Evolutionary conservation across 2,797 vertebrate species (phyloP).

Genomic region (Channa striata): DNA sequence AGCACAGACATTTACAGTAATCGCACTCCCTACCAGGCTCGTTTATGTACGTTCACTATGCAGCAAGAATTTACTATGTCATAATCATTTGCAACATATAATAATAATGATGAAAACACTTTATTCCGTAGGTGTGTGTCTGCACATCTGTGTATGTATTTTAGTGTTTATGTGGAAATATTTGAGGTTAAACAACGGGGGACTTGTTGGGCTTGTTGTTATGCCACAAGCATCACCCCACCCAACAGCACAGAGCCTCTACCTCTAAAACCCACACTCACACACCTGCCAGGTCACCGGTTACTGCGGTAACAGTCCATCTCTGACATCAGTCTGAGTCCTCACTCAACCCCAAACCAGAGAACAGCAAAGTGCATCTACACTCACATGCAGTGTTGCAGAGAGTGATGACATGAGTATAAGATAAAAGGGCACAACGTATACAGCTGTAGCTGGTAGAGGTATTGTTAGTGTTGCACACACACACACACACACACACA

Average conservation of each 20-base stretch:
- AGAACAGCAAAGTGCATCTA: constrained; percentile 50
- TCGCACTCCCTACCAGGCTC: neutral
- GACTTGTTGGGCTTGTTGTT: constrained; percentile 53
- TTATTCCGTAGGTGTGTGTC: neutral
- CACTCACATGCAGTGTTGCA: constrained; percentile 39
- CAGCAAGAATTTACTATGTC: neutral
- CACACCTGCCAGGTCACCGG: constrained; percentile 40
- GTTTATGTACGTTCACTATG: neutral
- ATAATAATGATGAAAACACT: neutral
- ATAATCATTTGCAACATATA: neutral
- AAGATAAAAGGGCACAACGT: constrained; percentile 25
- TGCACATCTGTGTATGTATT: neutral
- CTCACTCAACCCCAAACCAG: constrained; percentile 41
- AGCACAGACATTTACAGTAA: neutral
- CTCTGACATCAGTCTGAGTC: constrained; percentile 32
- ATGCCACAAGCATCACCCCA: constrained; percentile 50
- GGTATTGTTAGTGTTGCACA: neutral
- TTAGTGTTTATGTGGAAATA: constrained; percentile 12
- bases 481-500: neutral
- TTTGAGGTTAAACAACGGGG: too few relatives aligned
- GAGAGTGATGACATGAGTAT: constrained; percentile 27
- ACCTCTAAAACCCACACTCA: constrained; percentile 18
- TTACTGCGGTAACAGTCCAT: constrained; percentile 71
- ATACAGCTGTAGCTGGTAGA: neutral
- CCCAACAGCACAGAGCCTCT: constrained; percentile 38